phyloP scores from a whole-genome alignment of 30 jellyfish, hydroid and myxozoan species.

The Phacellophora camtschatica region DNA sequence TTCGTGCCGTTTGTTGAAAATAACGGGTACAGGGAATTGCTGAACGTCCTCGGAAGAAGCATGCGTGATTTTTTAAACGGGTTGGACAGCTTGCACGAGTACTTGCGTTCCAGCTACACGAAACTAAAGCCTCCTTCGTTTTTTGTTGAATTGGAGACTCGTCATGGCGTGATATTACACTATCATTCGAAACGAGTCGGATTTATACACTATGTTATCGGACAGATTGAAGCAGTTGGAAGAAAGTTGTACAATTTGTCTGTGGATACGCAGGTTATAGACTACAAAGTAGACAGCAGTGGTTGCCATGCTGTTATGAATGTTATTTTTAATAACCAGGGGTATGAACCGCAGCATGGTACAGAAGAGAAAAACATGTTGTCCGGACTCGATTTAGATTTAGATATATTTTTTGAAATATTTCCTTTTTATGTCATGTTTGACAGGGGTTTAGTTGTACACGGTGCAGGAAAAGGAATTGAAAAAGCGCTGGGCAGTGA shows the following conservation, averaged over 20 bases:
- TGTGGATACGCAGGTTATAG: constrained; percentile 42
- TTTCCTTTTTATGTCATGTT: constrained; percentile 54
- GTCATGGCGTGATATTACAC: constrained; percentile 56
- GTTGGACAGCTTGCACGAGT: constrained; percentile 68
- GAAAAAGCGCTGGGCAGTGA: constrained; percentile 13
- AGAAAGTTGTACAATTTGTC: constrained; percentile 30
- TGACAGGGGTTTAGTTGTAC: constrained; percentile 5
- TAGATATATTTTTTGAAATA: constrained; percentile 52
- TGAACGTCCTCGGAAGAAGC: constrained; percentile 69
- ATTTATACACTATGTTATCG: constrained; percentile 49
- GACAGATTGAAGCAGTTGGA: constrained; percentile 69
- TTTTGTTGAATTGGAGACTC: constrained; percentile 62
- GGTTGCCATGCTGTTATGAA: constrained; percentile 55
- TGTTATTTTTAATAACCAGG: constrained; percentile 54
- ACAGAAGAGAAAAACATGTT: constrained; percentile 24
- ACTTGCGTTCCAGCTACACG: constrained; percentile 51
- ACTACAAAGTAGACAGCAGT: constrained; percentile 25
- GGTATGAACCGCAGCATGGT: constrained; percentile 22
- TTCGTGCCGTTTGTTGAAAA: constrained; percentile 50
- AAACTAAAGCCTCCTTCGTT: constrained; percentile 70
- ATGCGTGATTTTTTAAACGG: constrained; percentile 73
- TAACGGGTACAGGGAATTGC: constrained; percentile 41
- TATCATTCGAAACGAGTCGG: constrained; percentile 55
- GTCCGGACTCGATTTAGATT: constrained; percentile 22
- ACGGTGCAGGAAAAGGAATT: constrained; percentile 46